Conservation (phyloP, 2,888 invertebrate genomes). For the Cremastinae sp. region DNA sequence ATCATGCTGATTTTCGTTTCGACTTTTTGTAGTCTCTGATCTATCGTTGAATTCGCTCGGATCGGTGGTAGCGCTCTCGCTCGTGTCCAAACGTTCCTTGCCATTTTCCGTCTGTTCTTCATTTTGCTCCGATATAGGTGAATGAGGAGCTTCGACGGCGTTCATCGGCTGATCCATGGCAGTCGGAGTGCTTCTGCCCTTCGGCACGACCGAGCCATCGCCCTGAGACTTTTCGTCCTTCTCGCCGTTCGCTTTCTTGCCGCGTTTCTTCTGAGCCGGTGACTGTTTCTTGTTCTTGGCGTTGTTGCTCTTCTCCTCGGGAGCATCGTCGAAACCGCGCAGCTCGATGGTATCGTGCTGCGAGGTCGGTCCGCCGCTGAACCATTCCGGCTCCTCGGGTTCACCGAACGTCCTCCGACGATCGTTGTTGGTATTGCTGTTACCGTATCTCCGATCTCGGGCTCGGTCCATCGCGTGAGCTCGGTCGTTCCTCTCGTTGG, state of each 20-base stretch:
- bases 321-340: constrained; percentile 92
- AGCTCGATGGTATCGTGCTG: constrained; percentile 96
- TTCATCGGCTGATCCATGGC: constrained; percentile 74
- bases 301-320: constrained; percentile 77
- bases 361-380: constrained; percentile 93
- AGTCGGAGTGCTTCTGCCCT: constrained; percentile 79
- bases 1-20: constrained; percentile 75
- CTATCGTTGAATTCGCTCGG: constrained; percentile 67
- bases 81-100: constrained; percentile 65
- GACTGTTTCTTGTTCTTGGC: constrained; percentile 78
- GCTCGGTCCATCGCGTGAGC: constrained; percentile 77
- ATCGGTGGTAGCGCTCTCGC: constrained; percentile 64
- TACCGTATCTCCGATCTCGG: constrained; percentile 62
- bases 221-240: constrained; percentile 73
- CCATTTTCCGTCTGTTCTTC: constrained; percentile 62
- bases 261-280: constrained; percentile 80
- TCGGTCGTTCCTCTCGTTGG: constrained; percentile 71
- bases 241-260: constrained; percentile 78
- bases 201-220: constrained; percentile 68
- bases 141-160: constrained; percentile 74
- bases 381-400: constrained; percentile 94
- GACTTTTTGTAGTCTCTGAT: constrained; percentile 67
- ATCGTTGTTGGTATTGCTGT: constrained; percentile 71
- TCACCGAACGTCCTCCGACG: constrained; percentile 82
- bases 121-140: constrained; percentile 77